phyloP scores from a whole-genome alignment of 2,888 invertebrate species.

The Drosophila colorata region DNA sequence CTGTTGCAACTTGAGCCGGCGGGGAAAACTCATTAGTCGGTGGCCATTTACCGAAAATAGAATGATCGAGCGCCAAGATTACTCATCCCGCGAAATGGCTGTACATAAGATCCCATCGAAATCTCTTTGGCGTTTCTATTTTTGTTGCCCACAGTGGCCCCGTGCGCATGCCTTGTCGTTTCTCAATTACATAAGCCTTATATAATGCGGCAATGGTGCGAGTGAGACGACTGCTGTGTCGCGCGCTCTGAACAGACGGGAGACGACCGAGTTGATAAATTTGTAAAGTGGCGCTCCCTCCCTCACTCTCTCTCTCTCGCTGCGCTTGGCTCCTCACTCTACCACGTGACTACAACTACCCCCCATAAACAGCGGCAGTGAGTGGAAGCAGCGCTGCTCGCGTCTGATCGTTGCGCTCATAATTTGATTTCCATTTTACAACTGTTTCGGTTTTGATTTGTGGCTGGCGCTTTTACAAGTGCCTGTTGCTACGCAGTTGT shows the following conservation, averaged over 20 bases:
- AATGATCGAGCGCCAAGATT: conserved; percentile 50
- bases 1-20: conserved; percentile 62
- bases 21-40: conserved; percentile 32
- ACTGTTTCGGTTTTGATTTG: conserved; percentile 42
- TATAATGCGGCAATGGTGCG: conserved; percentile 65
- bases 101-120: conserved; percentile 21
- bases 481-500: conserved; percentile 47
- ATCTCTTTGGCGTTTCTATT: conserved; percentile 59
- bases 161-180: conserved; percentile 66
- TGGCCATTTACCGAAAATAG: conserved; percentile 57
- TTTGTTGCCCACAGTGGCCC: conserved; percentile 62
- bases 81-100: conserved; percentile 44
- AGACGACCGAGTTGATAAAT: conserved; percentile 9
- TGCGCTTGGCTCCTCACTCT: conserved; percentile 4
- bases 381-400: conserved; percentile 36
- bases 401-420: conserved; percentile 48
- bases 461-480: conserved; percentile 40
- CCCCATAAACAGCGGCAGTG: conserved; percentile 16
- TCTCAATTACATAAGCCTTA: conserved; percentile 79
- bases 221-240: conserved; percentile 52
- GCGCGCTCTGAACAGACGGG: background rate
- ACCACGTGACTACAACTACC: conserved; percentile 54
- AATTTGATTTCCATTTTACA: conserved; percentile 71
- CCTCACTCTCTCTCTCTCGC: background rate
- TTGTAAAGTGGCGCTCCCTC: background rate